Base-by-base conservation (phyloP, 2,113 vertebrate species). In the Pteropus alecto region DNA sequence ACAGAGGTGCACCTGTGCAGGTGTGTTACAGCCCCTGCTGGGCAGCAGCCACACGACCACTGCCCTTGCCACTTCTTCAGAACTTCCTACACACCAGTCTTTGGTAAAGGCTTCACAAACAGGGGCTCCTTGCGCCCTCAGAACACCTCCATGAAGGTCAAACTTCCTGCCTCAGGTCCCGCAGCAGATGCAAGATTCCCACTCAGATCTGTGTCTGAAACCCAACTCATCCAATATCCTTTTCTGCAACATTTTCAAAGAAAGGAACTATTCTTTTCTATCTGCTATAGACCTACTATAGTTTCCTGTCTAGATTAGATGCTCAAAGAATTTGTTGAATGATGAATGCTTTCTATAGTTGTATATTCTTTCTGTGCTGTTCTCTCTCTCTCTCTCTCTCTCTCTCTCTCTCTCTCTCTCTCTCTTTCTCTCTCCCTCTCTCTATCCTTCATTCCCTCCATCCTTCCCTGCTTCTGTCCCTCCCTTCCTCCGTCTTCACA, bases 1-100 rank as follows among this genome's bases (percentile, higher is more conserved):
- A 11, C 1, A 3, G 41, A 63, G 41, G 21, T 15, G 24, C 41
- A 8, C 15, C 1, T 1, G 0, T 5, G 41, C 24, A 6, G 0
- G 0, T 18, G 1, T 2, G 3, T 6, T 8, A 2, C 3, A 12
- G 12, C 12, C 78, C 28, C 6, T 6, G 5, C 71, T 13, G 24
- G 58, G 67, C 54, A 33, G 7, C 26, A 1, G n/a, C 43, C 18
- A 7, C 22, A 2, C 4, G 0, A 4, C n/a, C 3, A 21, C 15
- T 21, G 60, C 67, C 60, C 9, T 7, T 0, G 2, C 54, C 43
- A 7, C n/a, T 0, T 15, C 76, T 16, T 7, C 24, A 18, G 56
- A 28, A 28, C 35, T 33, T 5, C 3, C 6, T 28, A 4, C 24
- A 0, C 6, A 51, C 14, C 7, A 12, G 46, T 7, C 54, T 48